Percentiles rank a stretch among this genome's conserved stretches.
phyloP scores from a whole-genome alignment of 2,888 invertebrate genomes.

The Opisthograptis luteolata region DNA sequence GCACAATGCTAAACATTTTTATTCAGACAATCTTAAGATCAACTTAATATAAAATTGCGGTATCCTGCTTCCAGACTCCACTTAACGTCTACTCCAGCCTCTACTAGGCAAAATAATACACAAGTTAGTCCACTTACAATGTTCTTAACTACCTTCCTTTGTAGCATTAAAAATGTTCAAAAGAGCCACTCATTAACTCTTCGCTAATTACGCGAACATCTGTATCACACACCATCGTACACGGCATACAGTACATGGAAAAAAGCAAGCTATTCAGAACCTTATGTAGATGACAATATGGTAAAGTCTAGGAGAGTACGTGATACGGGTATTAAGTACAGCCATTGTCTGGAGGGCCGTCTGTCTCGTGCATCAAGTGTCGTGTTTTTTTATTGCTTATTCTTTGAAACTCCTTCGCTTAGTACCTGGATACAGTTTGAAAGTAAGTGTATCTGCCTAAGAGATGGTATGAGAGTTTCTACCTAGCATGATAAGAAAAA shows the following conservation, averaged over 20 bases:
- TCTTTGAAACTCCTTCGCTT: slow-evolving; percentile 44
- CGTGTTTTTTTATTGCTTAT: slow-evolving; percentile 72
- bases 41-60: too few relatives aligned
- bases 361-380: slow-evolving; percentile 73
- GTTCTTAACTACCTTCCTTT: slow-evolving; percentile 21
- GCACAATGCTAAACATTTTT: too few relatives aligned
- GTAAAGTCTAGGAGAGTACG: slow-evolving; percentile 35
- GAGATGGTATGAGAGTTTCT: slow-evolving; percentile 23
- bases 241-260: slow-evolving; percentile 11
- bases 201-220: slow-evolving; percentile 61
- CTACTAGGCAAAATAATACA: background rate
- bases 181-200: slow-evolving; percentile 44
- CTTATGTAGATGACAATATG: slow-evolving; percentile 24
- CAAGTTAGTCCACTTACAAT: slow-evolving; percentile 3
- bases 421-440: slow-evolving; percentile 27
- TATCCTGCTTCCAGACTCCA: too few relatives aligned
- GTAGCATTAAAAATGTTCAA: slow-evolving; percentile 36
- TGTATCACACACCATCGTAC: slow-evolving; percentile 46
- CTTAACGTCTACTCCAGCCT: background rate
- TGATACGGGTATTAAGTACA: slow-evolving; percentile 71
- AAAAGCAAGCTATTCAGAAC: slow-evolving; percentile 20
- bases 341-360: slow-evolving; percentile 75
- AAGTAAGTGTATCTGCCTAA: slow-evolving; percentile 23
- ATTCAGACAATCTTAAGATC: too few relatives aligned
- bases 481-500: slow-evolving; percentile 6